Percentiles rank a stretch among this genome's conserved stretches.
Evolutionary conservation across 1,140 invertebrate genomes (phyloP).

Genomic region (Nixonia krombeini): DNA sequence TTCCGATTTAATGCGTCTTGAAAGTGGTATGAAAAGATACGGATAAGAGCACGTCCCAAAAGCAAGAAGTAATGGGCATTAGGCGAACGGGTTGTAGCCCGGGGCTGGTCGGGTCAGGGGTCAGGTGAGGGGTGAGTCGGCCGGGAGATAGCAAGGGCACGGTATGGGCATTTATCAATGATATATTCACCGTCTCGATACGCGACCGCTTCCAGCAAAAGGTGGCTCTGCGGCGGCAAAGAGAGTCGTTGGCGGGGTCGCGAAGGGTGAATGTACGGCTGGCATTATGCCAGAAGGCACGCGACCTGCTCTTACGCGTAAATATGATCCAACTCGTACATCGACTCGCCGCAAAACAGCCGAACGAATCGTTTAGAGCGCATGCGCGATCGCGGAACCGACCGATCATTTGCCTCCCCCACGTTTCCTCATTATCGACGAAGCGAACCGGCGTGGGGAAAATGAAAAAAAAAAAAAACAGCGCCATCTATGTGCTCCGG

Average conservation of each 20-base stretch:
- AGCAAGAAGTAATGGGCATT: slow-evolving; percentile 49
- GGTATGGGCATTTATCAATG: slow-evolving; percentile 64
- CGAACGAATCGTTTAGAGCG: slow-evolving; percentile 1
- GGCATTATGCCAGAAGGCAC: slow-evolving; percentile 63
- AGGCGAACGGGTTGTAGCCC: slow-evolving; percentile 23
- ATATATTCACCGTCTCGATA: slow-evolving; percentile 58
- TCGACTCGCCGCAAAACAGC: slow-evolving; percentile 22
- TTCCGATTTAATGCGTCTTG: slow-evolving; percentile 15
- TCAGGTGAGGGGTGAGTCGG: slow-evolving; percentile 8
- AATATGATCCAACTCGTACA: slow-evolving; percentile 54
- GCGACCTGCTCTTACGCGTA: slow-evolving; percentile 56
- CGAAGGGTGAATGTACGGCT: slow-evolving; percentile 49
- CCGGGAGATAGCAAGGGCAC: slow-evolving; percentile 53
- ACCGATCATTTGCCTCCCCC: too few species aligned
- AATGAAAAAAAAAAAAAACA: too few species aligned
- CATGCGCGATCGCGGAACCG: neutral
- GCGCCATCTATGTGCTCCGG: slow-evolving; percentile 18
- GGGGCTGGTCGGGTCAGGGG: slow-evolving; percentile 13
- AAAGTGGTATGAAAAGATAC: slow-evolving; percentile 13
- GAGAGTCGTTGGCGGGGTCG: slow-evolving; percentile 26
- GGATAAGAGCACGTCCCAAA: slow-evolving; percentile 32
- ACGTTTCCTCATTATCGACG: too few species aligned
- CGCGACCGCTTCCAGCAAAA: slow-evolving; percentile 34
- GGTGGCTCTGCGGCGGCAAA: slow-evolving; percentile 19
- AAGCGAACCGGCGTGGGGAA: neutral